Conservation (phyloP, 2,113 vertebrate species). For the Anas platyrhynchos region DNA sequence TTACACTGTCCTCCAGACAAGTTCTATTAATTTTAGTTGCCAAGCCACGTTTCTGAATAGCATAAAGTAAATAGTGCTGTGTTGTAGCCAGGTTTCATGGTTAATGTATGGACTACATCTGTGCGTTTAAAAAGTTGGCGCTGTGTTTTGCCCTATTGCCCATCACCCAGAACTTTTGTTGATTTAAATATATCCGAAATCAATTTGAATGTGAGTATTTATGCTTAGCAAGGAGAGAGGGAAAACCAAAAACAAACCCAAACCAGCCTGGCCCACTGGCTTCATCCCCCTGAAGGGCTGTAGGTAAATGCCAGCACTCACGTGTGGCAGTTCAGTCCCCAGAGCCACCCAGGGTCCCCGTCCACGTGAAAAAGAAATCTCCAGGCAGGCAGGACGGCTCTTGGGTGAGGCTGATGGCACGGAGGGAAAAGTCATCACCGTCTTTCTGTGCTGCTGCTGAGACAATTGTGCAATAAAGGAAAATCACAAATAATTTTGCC, state of each 20-base stretch:
- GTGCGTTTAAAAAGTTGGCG: neutral
- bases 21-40: slow-evolving; percentile 45
- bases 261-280: neutral
- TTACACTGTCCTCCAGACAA: slow-evolving; percentile 18
- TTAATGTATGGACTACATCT: slow-evolving; percentile 8
- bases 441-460: slow-evolving; percentile 28
- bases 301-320: neutral
- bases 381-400: neutral
- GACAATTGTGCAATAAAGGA: slow-evolving; percentile 29
- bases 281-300: neutral
- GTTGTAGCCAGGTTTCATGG: neutral
- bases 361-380: neutral
- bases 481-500: slow-evolving; percentile 40
- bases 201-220: slow-evolving; percentile 34
- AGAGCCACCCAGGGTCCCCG: neutral
- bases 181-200: slow-evolving; percentile 53
- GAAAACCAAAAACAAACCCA: slow-evolving; percentile 16
- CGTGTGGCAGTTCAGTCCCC: neutral
- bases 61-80: slow-evolving; percentile 53
- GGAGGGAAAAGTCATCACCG: slow-evolving; percentile 31
- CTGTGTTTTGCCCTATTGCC: slow-evolving; percentile 21
- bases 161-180: neutral
- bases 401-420: neutral
- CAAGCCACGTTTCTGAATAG: slow-evolving; percentile 48
- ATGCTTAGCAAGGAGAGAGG: slow-evolving; percentile 8